Evolutionary conservation across 2,797 vertebrate species (phyloP), one percentile per base, ranked within the genome.

Genomic region (Pelodytes ibericus): DNA sequence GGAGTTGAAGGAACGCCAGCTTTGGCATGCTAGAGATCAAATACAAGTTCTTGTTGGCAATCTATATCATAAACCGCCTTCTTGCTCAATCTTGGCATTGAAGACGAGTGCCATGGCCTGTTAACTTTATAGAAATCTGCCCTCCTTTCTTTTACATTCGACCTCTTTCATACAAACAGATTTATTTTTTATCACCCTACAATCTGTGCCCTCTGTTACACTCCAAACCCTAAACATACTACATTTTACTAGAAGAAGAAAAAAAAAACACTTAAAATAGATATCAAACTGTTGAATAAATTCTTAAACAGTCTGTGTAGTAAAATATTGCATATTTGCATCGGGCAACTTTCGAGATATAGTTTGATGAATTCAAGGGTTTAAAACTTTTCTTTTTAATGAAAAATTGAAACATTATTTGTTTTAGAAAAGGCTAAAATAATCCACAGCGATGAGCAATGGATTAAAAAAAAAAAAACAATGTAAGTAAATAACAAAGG

Each of bases 81-180:
- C 63, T 47, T n/a, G 25, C 29, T 53, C 26, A 49, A 47, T 15
- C 25, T 44, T 64, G 39, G 62, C 62, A 64, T 44, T 7, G 26
- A 22, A 26, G n/a, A 8, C 33, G 18, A 39, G 68, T 31, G 29
- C 36, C 59, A 30, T 71, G 68, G 60, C 75, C 68, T 59, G 51
- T 71, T 58, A 68, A 36, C 22, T 59, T 57, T 65, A 57, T 41
- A 71, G 31, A 77, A 71, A 77, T 77, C 75, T 77, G 75, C 39
- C 71, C 59, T 36, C 68, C 20, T 65, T 64, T 58, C 53, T 30
- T 27, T 49, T 71, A 53, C 59, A 59, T 33, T 9, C 58, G 47
- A 71, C 68, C 65, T 62, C n/a, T 44, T 49, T 59, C 57, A 20
- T 22, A 30, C 47, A 58, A 31, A 26, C 75, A 77, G 68, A 59